Evolutionary conservation across 2,888 invertebrate genomes (phyloP), one percentile per base, ranked within the genome.

Genomic region (Drosophila putrida): DNA sequence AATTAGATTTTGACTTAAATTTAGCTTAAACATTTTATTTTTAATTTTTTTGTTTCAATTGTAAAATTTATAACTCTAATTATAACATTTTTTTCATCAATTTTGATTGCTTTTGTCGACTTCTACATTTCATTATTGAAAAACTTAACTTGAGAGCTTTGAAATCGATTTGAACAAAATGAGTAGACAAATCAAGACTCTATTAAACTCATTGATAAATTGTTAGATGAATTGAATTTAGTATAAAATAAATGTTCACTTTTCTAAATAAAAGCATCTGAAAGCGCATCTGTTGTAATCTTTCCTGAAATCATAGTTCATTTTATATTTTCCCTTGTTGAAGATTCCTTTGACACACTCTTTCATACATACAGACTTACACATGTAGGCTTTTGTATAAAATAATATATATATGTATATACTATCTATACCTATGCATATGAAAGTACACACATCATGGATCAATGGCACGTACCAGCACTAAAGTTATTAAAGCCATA

Each of bases 391-490:
- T 28, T 31, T 33, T 33, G 33, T 5, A 11, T 31, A 28, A 8
- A 25, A 38, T 27, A 27, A 27, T 13, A 15, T 31, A 47, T 8
- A 5, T 27, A 46, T 13, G n/a, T 47, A 36, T 6, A 51, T 13
- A 27, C 11, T 41, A 35, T 28, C 44, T 58, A 51, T 61, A 57
- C 50, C 57, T 75, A 64, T 35, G 39, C 51, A 62, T 35, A 68
- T 46, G 27, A 15, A 38, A 50, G 13, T 41, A 39, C 59, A 65
- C 71, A 71, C 80, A 72, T 81, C 75, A 83, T 81, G 84, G 84
- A 83, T 86, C 83, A 83, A 83, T 83, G 87, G 83, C 83, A 83
- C 83, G 83, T 83, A 86, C 60, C 87, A 75, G 87, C 84, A 83
- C 84, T 86, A 83, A 83, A 83, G 84, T 81, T 83, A 86, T 86